Percentiles rank a stretch among this genome's conserved stretches.
Conservation (phyloP, 2,888 invertebrate species). For the Plutella xylostella region DNA sequence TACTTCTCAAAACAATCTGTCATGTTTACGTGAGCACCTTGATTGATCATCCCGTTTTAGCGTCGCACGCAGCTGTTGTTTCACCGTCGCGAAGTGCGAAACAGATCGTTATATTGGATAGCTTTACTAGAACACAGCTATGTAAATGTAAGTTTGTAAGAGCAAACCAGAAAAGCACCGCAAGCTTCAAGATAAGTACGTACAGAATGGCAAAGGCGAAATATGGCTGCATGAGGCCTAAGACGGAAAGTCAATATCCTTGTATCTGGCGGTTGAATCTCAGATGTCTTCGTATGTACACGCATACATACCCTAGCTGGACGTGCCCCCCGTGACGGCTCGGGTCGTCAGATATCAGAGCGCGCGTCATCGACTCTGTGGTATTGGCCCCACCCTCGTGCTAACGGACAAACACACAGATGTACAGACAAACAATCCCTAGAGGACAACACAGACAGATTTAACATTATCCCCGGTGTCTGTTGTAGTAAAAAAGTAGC, state of each 20-base stretch:
- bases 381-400: constrained; percentile 93
- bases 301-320: constrained; percentile 92
- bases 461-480: constrained; percentile 33
- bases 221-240: too few relatives aligned
- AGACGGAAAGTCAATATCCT: too few relatives aligned
- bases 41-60: too few relatives aligned
- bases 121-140: too few relatives aligned
- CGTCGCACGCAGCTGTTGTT: too few relatives aligned
- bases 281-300: constrained; percentile 56
- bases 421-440: constrained; percentile 56
- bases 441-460: constrained; percentile 22
- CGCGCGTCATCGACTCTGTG: constrained; percentile 96
- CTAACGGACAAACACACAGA: constrained; percentile 78
- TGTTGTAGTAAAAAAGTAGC: constrained; percentile 70
- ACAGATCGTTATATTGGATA: neutral
- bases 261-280: too few relatives aligned
- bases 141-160: too few relatives aligned
- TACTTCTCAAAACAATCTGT: neutral
- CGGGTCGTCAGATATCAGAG: constrained; percentile 94
- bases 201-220: too few relatives aligned
- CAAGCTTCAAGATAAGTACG: too few relatives aligned
- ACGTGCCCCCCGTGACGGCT: constrained; percentile 92
- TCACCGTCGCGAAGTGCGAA: constrained; percentile 14
- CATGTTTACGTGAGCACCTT: constrained; percentile 38
- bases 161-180: too few relatives aligned